Evolutionary conservation across 2,888 invertebrate genomes (phyloP).

Genomic region (Xestoiulus laeticollis): DNA sequence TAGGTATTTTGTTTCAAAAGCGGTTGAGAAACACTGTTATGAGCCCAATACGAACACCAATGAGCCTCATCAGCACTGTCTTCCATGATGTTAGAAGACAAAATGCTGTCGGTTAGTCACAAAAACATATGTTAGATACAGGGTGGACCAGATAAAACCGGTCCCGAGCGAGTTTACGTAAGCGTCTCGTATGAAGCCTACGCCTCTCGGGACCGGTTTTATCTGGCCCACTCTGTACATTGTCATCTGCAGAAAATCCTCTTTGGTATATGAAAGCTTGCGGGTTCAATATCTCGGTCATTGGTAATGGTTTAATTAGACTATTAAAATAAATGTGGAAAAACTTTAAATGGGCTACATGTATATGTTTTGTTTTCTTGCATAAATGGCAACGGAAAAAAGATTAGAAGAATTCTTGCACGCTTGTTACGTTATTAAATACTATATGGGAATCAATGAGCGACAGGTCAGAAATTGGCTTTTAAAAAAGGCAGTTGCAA

Average conservation of each 20-base stretch:
- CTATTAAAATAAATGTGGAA: not conserved
- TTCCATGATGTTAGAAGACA: not conserved
- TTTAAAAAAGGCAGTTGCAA: constrained; percentile 10
- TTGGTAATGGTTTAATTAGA: not conserved
- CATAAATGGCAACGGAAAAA: not conserved
- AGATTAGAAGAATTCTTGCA: not conserved
- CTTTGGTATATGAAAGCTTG: not conserved
- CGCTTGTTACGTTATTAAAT: not conserved
- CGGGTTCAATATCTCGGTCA: not conserved
- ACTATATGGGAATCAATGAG: not conserved
- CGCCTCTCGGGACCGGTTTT: too few relatives aligned
- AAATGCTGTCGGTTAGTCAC: not conserved
- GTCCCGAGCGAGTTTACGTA: too few relatives aligned
- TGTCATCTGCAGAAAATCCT: not conserved
- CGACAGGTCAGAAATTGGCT: not conserved
- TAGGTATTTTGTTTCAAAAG: too few relatives aligned
- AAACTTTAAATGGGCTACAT: not conserved
- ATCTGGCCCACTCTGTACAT: too few relatives aligned
- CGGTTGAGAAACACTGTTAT: too few relatives aligned
- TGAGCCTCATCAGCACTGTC: too few relatives aligned
- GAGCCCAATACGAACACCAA: too few relatives aligned
- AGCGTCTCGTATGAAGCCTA: too few relatives aligned
- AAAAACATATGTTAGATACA: not conserved
- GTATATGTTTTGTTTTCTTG: not conserved
- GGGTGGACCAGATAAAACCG: too few relatives aligned